phyloP scores from a whole-genome alignment of 2,888 invertebrate species.

The Drosophila rubida region DNA sequence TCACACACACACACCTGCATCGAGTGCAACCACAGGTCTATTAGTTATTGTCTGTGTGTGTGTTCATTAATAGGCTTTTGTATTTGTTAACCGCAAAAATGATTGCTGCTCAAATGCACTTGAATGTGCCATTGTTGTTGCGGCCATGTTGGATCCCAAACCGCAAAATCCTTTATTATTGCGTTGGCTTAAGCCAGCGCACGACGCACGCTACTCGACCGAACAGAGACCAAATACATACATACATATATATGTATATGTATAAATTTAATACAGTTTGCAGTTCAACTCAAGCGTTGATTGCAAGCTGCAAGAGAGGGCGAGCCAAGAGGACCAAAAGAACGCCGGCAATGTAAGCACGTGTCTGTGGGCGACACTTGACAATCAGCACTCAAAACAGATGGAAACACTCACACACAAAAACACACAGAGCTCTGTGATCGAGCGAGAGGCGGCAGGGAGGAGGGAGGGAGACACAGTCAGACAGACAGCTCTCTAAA shows the following conservation, averaged over 20 bases:
- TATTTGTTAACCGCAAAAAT: conserved; percentile 80
- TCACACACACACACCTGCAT: conserved; percentile 30
- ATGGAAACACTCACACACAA: conserved; percentile 39
- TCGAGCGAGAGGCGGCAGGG: too few relatives aligned
- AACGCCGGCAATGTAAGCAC: conserved; percentile 69
- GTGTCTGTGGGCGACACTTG: conserved; percentile 77
- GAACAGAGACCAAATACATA: not conserved
- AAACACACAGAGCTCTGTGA: not conserved
- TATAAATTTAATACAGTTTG: conserved; percentile 72
- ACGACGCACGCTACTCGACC: conserved; percentile 13
- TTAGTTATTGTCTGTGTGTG: conserved; percentile 45
- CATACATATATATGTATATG: conserved; percentile 4
- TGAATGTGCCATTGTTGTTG: conserved; percentile 67
- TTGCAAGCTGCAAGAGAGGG: conserved; percentile 23
- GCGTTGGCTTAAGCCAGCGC: conserved; percentile 56
- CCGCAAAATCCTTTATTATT: conserved; percentile 77
- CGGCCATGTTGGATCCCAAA: conserved; percentile 37
- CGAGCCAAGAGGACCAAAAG: conserved; percentile 25
- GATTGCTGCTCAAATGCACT: conserved; percentile 81
- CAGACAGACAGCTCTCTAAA: conserved; percentile 28
- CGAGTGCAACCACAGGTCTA: conserved; percentile 49
- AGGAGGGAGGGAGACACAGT: not conserved
- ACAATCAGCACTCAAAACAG: conserved; percentile 76
- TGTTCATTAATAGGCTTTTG: conserved; percentile 79
- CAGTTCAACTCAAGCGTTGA: conserved; percentile 52